These are phyloP conservation scores for Lasioglossum pauxillum DNA, from an alignment of 2,888 invertebrate species.

Conservation along the genomic window DNA sequence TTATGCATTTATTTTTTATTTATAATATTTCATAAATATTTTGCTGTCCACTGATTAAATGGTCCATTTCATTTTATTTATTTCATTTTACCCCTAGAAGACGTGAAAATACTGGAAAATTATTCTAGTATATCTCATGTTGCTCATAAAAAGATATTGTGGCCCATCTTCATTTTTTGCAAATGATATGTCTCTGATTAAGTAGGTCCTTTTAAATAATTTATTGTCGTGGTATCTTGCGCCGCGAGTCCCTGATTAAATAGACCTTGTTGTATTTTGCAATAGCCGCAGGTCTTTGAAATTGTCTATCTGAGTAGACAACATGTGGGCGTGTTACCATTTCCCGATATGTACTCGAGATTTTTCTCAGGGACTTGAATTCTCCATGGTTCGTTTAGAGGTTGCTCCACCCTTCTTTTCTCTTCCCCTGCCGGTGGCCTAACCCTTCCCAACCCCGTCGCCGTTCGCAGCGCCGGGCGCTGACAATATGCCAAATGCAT, in stretches of 20 bases:
- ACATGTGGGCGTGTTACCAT: slow-evolving; percentile 16
- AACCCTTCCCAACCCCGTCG: slow-evolving; percentile 11
- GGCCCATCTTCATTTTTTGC: not conserved
- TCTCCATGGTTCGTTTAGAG: slow-evolving; percentile 61
- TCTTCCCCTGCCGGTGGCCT: slow-evolving; percentile 27
- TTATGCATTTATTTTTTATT: too few relatives aligned
- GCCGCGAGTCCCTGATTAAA: too few relatives aligned
- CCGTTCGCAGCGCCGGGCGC: slow-evolving; percentile 33
- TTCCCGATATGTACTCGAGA: slow-evolving; percentile 52
- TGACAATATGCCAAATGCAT: slow-evolving; percentile 71
- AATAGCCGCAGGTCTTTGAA: not conserved
- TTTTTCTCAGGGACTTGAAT: slow-evolving; percentile 63
- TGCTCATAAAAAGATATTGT: not conserved
- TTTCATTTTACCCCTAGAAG: too few relatives aligned
- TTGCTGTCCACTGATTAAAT: too few relatives aligned
- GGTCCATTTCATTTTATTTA: too few relatives aligned
- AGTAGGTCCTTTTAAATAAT: too few relatives aligned
- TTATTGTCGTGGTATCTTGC: too few relatives aligned
- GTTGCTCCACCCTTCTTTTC: slow-evolving; percentile 38
- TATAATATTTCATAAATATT: too few relatives aligned
- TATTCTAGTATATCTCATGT: not conserved
- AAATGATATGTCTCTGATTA: not conserved
- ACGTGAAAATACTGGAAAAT: not conserved
- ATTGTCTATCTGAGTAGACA: not conserved
- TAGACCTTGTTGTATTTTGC: not conserved